Evolutionary conservation across 2,888 invertebrate species (phyloP).

Genomic region (Orthonychiurus folsomi): DNA sequence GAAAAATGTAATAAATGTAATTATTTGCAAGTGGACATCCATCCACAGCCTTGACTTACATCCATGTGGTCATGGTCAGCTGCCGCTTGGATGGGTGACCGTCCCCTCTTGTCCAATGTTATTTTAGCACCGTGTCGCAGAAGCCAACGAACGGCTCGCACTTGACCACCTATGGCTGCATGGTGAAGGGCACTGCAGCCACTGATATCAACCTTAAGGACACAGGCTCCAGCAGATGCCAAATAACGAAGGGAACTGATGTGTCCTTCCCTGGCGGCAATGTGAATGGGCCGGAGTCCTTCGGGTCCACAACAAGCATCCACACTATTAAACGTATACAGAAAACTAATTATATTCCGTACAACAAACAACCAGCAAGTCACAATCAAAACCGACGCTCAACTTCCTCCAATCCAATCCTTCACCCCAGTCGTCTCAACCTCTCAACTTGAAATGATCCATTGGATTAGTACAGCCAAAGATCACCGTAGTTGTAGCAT

Average conservation of each 20-base stretch:
- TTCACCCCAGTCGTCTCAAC: neutral
- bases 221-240: slow-evolving; percentile 33
- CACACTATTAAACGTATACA: slow-evolving; percentile 28
- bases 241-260: slow-evolving; percentile 42
- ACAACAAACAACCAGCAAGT: too few relatives aligned
- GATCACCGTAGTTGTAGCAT: neutral
- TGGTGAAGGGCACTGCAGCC: slow-evolving; percentile 46
- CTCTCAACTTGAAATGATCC: neutral
- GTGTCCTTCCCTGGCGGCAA: slow-evolving; percentile 77
- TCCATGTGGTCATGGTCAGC: slow-evolving; percentile 83
- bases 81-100: slow-evolving; percentile 83
- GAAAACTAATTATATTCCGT: too few relatives aligned
- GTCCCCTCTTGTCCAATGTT: slow-evolving; percentile 73
- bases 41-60: too few relatives aligned
- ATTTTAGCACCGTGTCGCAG: slow-evolving; percentile 71
- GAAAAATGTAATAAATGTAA: neutral
- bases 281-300: slow-evolving; percentile 80
- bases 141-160: slow-evolving; percentile 64
- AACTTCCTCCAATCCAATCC: neutral
- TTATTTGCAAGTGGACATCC: neutral
- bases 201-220: slow-evolving; percentile 35
- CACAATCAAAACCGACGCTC: too few relatives aligned
- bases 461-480: neutral
- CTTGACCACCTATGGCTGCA: slow-evolving; percentile 47
- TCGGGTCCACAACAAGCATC: slow-evolving; percentile 47